These are phyloP conservation scores for Stomorhina lunata DNA, from an alignment of 2,888 invertebrate genomes.

Conservation along the genomic window DNA sequence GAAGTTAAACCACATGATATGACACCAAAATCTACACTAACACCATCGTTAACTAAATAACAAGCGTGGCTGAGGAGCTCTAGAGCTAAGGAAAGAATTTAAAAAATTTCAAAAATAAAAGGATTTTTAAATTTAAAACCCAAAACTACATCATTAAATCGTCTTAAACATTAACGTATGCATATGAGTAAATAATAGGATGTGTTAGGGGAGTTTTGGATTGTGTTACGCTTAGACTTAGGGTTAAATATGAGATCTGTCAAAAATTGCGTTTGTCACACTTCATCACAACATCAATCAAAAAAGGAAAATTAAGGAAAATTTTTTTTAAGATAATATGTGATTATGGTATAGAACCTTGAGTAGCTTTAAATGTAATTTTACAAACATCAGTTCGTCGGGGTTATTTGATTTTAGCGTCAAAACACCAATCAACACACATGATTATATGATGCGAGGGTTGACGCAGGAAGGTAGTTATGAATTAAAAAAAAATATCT, in stretches of 20 bases:
- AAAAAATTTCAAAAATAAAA: conserved; percentile 3
- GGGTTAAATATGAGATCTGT: conserved; percentile 65
- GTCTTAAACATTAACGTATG: conserved; percentile 42
- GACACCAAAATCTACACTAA: conserved; percentile 61
- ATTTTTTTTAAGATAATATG: conserved; percentile 13
- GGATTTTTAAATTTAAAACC: conserved; percentile 63
- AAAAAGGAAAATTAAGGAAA: conserved; percentile 53
- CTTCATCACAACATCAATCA: conserved; percentile 75
- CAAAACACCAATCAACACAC: neutral
- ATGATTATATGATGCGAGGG: conserved; percentile 36
- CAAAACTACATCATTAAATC: conserved; percentile 60
- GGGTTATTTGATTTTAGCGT: conserved; percentile 39
- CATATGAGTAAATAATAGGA: conserved; percentile 37
- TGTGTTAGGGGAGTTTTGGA: conserved; percentile 29
- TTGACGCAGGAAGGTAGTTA: neutral
- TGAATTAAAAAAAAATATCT: too few relatives aligned
- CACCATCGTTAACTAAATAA: conserved; percentile 60
- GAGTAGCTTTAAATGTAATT: conserved; percentile 61
- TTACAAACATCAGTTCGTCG: conserved; percentile 15
- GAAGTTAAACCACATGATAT: conserved; percentile 75
- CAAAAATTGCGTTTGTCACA: conserved; percentile 71
- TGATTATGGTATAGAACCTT: conserved; percentile 46
- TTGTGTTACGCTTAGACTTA: conserved; percentile 7
- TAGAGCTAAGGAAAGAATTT: conserved; percentile 34
- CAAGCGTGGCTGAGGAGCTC: conserved; percentile 28